These are phyloP conservation scores for Drosophila tsacasi DNA, from an alignment of 1,140 invertebrate genomes.

Conservation along the genomic window DNA sequence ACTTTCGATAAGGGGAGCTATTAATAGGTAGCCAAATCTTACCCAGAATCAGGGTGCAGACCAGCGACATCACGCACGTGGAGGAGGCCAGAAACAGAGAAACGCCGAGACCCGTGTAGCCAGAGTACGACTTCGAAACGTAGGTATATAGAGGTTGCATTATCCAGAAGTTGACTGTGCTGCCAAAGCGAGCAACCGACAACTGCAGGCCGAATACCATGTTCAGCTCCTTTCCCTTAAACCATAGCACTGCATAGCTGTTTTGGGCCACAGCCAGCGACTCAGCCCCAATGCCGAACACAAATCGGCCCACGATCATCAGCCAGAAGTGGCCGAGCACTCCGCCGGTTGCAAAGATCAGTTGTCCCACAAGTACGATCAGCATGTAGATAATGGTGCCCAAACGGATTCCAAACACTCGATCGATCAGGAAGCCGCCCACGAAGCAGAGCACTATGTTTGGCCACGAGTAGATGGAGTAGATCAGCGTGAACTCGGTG, in stretches of 20 bases:
- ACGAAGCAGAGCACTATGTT: constrained; percentile 98
- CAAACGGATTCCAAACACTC: constrained; percentile 96
- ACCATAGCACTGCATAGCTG: constrained; percentile 98
- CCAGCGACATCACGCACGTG: constrained; percentile 93
- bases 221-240: constrained; percentile 98
- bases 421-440: constrained; percentile 97
- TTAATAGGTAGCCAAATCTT: not conserved
- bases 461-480: constrained; percentile 99
- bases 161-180: constrained; percentile 96
- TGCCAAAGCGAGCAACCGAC: constrained; percentile 97
- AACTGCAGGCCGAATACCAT: constrained; percentile 98
- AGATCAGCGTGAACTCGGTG: constrained; percentile 93
- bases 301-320: constrained; percentile 96
- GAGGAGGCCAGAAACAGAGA: constrained; percentile 92
- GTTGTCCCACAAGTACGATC: constrained; percentile 92
- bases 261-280: constrained; percentile 98
- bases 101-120: constrained; percentile 91
- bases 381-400: constrained; percentile 96
- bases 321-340: constrained; percentile 93
- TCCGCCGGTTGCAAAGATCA: constrained; percentile 95
- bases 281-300: constrained; percentile 98
- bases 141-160: constrained; percentile 95
- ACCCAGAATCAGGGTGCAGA: constrained; percentile 91
- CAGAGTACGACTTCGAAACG: constrained; percentile 89
- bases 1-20: not conserved